phyloP scores from a whole-genome alignment of 1,140 invertebrate species.

The Paramacrobiotus metropolitanus region DNA sequence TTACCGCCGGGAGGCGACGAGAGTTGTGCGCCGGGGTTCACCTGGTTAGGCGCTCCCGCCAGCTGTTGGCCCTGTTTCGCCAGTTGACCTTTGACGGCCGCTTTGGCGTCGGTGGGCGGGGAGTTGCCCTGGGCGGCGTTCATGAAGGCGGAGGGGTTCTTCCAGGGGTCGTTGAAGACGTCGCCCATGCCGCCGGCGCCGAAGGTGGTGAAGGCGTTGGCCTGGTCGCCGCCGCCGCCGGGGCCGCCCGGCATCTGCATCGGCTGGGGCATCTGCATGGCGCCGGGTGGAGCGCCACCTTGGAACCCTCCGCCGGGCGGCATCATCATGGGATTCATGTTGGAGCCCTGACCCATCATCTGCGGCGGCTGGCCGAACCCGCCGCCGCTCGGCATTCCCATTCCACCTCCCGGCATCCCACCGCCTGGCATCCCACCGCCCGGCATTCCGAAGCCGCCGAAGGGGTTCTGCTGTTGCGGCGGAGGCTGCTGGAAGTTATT shows the following conservation, averaged over 20 bases:
- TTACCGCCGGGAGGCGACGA: no score
- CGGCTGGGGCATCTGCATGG: background rate
- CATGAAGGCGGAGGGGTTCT: background rate
- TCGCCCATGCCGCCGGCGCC: background rate
- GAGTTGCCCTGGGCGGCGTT: background rate
- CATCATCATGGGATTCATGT: background rate
- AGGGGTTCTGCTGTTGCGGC: background rate
- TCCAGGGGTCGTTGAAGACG: background rate
- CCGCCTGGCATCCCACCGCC: background rate
- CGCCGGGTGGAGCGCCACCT: background rate
- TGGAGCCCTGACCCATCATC: background rate
- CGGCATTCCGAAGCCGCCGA: background rate
- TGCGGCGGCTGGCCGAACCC: background rate
- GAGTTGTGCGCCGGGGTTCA: no score
- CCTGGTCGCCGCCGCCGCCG: background rate
- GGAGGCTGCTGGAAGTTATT: background rate
- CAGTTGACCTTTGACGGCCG: background rate
- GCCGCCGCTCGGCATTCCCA: background rate
- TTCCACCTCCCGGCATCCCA: background rate
- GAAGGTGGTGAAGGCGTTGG: background rate
- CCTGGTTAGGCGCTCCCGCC: no score
- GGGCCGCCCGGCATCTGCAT: background rate
- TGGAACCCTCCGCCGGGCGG: background rate
- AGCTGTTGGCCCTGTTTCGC: background rate
- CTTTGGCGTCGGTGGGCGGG: background rate